These are phyloP conservation scores for Plecotus auritus DNA, from an alignment of 2,113 vertebrate species.

Conservation along the genomic window DNA sequence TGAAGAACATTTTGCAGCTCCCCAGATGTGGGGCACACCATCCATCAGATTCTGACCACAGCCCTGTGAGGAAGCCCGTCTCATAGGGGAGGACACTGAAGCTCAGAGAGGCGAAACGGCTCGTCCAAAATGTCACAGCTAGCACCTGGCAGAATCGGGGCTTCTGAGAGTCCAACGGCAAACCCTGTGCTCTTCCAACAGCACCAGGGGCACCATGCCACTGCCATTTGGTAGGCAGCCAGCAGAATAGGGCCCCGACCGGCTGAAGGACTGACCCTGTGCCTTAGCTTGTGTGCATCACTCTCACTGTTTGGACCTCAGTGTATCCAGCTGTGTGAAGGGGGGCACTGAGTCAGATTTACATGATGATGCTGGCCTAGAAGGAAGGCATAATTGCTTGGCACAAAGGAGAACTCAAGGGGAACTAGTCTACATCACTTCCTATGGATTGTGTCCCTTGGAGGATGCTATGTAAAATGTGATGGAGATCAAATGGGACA, in stretches of 20 bases:
- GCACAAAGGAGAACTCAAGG: background rate
- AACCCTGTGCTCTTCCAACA: fast-evolving
- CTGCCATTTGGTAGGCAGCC: background rate
- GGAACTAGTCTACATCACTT: background rate
- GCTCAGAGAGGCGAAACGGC: background rate
- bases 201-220: fast-evolving
- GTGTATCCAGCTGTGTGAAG: background rate
- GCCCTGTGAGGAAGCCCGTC: background rate
- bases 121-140: background rate
- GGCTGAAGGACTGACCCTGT: background rate
- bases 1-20: background rate
- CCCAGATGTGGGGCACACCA: background rate
- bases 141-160: background rate
- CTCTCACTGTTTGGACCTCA: background rate
- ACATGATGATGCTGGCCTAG: background rate
- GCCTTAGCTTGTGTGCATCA: background rate
- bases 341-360: background rate
- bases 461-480: background rate
- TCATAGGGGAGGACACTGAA: background rate
- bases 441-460: background rate
- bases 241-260: background rate
- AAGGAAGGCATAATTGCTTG: background rate
- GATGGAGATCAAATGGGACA: background rate
- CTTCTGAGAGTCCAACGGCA: background rate
- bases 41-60: background rate